These are phyloP conservation scores for Pilophorus perplexus DNA, from an alignment of 2,888 invertebrate genomes.

Conservation along the genomic window DNA sequence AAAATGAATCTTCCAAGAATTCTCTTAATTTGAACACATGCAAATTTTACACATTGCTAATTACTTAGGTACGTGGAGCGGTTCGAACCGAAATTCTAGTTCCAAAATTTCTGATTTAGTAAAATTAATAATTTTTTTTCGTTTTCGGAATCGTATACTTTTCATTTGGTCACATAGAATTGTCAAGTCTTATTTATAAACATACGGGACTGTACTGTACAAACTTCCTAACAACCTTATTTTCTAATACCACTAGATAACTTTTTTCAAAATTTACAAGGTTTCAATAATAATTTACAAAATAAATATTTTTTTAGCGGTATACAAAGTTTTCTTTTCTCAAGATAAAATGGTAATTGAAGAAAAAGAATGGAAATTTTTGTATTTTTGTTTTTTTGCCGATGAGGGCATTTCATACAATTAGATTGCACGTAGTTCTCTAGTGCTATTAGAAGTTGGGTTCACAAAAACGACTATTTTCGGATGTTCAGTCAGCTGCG, in stretches of 20 bases:
- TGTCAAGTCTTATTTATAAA: conserved; percentile 48
- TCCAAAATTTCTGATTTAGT: conserved; percentile 15
- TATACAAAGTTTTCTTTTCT: conserved; percentile 29
- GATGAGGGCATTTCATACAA: conserved; percentile 2
- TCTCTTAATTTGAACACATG: conserved; percentile 25
- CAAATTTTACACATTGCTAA: conserved; percentile 20
- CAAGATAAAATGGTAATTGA: not conserved
- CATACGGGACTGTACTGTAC: conserved; percentile 42
- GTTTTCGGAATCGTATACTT: conserved; percentile 48
- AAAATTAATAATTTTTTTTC: conserved; percentile 27
- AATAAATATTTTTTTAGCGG: conserved; percentile 44
- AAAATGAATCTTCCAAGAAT: conserved; percentile 37
- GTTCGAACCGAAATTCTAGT: conserved; percentile 13
- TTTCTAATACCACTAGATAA: conserved; percentile 47
- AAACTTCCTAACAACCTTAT: conserved; percentile 46
- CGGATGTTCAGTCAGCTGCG: conserved; percentile 17
- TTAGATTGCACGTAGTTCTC: conserved; percentile 37
- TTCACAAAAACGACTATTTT: not conserved
- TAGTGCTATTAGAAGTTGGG: conserved; percentile 42
- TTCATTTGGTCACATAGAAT: conserved; percentile 49
- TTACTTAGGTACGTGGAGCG: conserved; percentile 21
- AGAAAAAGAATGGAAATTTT: conserved; percentile 27
- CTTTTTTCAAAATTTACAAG: conserved; percentile 34
- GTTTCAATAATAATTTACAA: conserved; percentile 45
- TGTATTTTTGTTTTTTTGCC: conserved; percentile 13